phyloP scores from a whole-genome alignment of 35 echinoderm and acorn worm genomes.

The Amphiura filiformis region DNA sequence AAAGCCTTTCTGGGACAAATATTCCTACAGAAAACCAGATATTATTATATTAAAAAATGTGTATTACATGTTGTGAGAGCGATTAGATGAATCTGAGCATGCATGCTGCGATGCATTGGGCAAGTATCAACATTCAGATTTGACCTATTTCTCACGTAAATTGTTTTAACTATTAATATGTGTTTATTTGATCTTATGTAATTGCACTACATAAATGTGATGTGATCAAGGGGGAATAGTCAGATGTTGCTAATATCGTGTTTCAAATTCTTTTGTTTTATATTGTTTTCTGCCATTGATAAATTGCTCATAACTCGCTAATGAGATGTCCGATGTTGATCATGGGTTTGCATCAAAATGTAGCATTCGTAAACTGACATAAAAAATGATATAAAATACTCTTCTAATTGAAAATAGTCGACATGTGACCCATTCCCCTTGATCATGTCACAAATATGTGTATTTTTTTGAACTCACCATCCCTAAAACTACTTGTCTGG shows the following conservation, averaged over 20 bases:
- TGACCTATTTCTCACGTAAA: too few relatives aligned
- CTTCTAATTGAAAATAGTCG: too few relatives aligned
- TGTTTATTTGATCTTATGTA: not conserved
- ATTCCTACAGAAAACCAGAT: constrained; percentile 60
- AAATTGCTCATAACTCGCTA: not conserved
- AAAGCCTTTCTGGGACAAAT: constrained; percentile 96
- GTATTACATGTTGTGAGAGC: too few relatives aligned
- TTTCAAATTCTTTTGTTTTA: too few relatives aligned
- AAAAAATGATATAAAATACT: not conserved
- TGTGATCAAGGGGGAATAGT: too few relatives aligned
- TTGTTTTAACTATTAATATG: too few relatives aligned
- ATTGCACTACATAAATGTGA: not conserved
- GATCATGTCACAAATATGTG: not conserved
- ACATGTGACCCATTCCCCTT: not conserved
- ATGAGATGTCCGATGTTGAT: too few relatives aligned
- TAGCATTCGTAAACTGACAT: not conserved
- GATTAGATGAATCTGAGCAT: too few relatives aligned
- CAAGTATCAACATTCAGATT: too few relatives aligned
- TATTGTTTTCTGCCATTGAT: not conserved
- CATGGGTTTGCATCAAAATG: not conserved
- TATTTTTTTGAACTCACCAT: constrained; percentile 66
- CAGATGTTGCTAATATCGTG: too few relatives aligned
- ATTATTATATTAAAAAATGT: too few relatives aligned
- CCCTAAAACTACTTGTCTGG: constrained; percentile 88
- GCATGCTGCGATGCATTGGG: too few relatives aligned